A percentile compares a stretch with the other conserved stretches of the same genome.
These are phyloP conservation scores for Zapornia atra DNA, from an alignment of 2,113 vertebrate genomes.

Conservation along the genomic window DNA sequence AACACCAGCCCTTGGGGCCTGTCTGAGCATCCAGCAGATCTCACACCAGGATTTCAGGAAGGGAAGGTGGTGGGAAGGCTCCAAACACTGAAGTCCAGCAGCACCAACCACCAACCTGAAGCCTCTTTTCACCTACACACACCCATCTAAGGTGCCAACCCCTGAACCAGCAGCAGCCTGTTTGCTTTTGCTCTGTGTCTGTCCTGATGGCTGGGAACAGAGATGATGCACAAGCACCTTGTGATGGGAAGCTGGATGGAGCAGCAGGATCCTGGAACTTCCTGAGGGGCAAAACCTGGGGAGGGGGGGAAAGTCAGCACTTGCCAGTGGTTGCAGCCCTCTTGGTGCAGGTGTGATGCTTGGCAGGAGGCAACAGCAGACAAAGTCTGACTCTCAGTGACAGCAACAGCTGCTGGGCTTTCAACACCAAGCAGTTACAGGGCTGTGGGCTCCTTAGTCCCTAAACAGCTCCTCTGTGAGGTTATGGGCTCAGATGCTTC, in stretches of 20 bases:
- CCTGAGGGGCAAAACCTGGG: background rate
- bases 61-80: background rate
- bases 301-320: background rate
- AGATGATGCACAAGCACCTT: constrained; percentile 25
- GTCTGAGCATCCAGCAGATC: background rate
- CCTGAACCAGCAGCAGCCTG: background rate
- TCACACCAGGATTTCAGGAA: background rate
- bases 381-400: background rate
- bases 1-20: constrained; percentile 12
- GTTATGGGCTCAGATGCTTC: background rate
- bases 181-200: background rate
- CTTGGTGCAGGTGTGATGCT: background rate
- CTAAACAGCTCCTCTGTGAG: background rate
- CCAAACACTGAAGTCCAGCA: background rate
- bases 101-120: background rate
- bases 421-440: background rate
- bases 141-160: background rate
- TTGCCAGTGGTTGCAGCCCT: background rate
- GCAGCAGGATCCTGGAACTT: background rate
- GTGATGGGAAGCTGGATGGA: background rate
- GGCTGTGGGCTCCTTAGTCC: accelerated
- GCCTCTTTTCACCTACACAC: background rate
- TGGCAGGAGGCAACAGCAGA: background rate
- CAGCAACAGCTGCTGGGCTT: background rate
- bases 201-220: background rate